Conservation (phyloP, 2,113 vertebrate species). For the Albula glossodonta region DNA sequence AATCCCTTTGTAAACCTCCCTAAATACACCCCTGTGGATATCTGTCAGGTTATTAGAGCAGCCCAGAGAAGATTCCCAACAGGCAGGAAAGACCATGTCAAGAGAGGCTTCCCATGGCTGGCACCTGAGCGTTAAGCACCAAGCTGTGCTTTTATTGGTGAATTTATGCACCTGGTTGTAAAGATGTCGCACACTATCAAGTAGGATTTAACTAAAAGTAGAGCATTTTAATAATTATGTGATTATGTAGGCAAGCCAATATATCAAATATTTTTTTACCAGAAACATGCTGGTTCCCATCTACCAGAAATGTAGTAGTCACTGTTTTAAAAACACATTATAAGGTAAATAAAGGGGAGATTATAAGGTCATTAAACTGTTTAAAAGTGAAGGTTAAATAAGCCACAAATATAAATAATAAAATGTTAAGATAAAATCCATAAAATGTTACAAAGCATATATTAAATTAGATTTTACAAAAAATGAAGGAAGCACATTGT, state of each 20-base stretch:
- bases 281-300: neutral
- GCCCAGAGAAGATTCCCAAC: neutral
- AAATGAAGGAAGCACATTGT: neutral
- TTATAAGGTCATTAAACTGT: neutral
- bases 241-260: neutral
- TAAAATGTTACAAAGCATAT: neutral
- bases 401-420: neutral
- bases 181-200: neutral
- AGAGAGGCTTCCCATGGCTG: neutral
- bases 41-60: neutral
- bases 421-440: neutral
- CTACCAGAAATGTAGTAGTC: neutral
- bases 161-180: neutral
- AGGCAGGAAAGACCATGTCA: neutral
- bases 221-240: neutral
- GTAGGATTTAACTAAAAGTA: neutral
- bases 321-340: neutral
- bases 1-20: conserved; percentile 18
- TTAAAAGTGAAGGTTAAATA: neutral
- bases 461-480: neutral
- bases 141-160: neutral
- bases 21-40: conserved; percentile 16
- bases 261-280: neutral
- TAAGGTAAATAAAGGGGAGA: too few species aligned
- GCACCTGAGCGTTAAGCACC: neutral